These are phyloP conservation scores for Agrotis ipsilon DNA, from an alignment of 2,888 invertebrate genomes.

Conservation along the genomic window DNA sequence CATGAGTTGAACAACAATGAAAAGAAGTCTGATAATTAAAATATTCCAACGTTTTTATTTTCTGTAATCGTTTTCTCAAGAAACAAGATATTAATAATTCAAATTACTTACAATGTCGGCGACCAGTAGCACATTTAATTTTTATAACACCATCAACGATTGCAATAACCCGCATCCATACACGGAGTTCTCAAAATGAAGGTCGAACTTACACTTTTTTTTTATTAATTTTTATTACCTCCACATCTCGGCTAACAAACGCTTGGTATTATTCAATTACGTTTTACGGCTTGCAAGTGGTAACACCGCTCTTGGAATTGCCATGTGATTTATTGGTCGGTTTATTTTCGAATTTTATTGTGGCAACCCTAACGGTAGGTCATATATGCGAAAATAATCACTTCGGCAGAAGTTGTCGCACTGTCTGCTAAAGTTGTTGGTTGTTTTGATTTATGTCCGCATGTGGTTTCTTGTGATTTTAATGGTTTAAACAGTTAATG, in stretches of 20 bases:
- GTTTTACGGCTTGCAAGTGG: constrained; percentile 82
- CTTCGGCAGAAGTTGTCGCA: constrained; percentile 41
- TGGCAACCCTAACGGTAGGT: constrained; percentile 71
- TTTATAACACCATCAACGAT: constrained; percentile 7
- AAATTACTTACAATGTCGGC: not conserved
- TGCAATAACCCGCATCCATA: constrained; percentile 34
- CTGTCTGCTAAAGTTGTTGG: constrained; percentile 58
- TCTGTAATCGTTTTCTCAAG: not conserved
- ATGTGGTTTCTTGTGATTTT: constrained; percentile 51
- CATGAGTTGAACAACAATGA: no score
- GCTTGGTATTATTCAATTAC: constrained; percentile 84
- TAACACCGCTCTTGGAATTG: constrained; percentile 79
- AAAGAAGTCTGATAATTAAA: not conserved
- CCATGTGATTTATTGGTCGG: constrained; percentile 83
- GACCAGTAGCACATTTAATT: not conserved
- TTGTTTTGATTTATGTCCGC: constrained; percentile 55
- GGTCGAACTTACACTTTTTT: constrained; percentile 53
- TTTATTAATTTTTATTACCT: constrained; percentile 77
- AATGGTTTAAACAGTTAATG: constrained; percentile 49
- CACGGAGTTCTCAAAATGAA: constrained; percentile 46
- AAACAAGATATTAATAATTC: no score
- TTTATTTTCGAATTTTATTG: constrained; percentile 80
- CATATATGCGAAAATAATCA: constrained; percentile 60
- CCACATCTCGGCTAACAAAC: constrained; percentile 70
- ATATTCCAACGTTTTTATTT: not conserved